These are phyloP conservation scores for Cromileptes altivelis DNA, from an alignment of 2,113 vertebrate genomes.

Conservation along the genomic window DNA sequence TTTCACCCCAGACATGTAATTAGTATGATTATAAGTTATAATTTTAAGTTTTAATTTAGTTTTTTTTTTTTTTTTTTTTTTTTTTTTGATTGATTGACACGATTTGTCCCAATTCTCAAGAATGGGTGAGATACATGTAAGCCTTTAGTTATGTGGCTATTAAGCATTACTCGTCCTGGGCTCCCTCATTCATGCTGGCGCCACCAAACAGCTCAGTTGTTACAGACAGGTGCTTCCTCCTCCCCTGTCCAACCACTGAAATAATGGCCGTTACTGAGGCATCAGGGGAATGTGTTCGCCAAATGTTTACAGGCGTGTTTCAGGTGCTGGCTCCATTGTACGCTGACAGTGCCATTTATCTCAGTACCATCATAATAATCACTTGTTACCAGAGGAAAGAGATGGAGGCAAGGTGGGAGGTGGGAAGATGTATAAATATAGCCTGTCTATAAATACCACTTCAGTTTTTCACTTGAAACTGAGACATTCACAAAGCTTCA, in stretches of 20 bases:
- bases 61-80: too few relatives aligned
- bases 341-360: conserved; percentile 25
- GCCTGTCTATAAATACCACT: conserved; percentile 63
- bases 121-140: not conserved
- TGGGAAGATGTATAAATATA: conserved; percentile 60
- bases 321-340: conserved; percentile 32
- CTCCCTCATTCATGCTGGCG: not conserved
- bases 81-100: too few relatives aligned
- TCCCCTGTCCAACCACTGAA: not conserved
- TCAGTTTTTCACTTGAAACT: conserved; percentile 37
- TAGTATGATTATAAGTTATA: too few relatives aligned
- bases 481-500: conserved; percentile 38
- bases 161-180: not conserved
- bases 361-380: conserved; percentile 30
- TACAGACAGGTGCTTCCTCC: conserved; percentile 5
- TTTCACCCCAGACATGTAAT: too few relatives aligned
- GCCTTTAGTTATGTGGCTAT: not conserved
- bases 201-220: not conserved
- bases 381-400: conserved; percentile 41
- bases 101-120: too few relatives aligned
- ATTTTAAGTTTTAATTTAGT: too few relatives aligned
- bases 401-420: conserved; percentile 45
- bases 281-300: conserved; percentile 20
- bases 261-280: conserved; percentile 45
- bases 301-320: conserved; percentile 2